Evolutionary conservation across 2,797 vertebrate genomes (phyloP).

Genomic region (Hirundo rustica): DNA sequence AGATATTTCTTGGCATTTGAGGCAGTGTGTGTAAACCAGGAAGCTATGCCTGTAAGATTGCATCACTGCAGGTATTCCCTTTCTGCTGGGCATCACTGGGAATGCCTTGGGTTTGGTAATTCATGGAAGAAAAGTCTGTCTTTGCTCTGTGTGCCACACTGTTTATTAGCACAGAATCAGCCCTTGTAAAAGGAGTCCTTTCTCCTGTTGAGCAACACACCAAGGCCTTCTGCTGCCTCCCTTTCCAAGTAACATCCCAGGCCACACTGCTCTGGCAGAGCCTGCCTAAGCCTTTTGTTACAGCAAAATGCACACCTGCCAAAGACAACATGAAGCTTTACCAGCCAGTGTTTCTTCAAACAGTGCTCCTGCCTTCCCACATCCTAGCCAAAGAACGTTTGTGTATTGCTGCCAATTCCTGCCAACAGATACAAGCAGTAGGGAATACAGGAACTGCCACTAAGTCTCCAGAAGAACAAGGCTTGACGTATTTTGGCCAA

Average conservation of each 20-base stretch:
- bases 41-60: neutral
- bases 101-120: neutral
- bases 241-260: neutral
- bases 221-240: neutral
- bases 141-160: neutral
- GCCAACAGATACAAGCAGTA: neutral
- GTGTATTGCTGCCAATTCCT: conserved; percentile 17
- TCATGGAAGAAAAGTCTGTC: neutral
- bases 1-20: neutral
- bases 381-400: conserved; percentile 11
- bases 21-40: neutral
- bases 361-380: neutral
- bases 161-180: neutral
- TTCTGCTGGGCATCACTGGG: neutral
- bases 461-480: neutral
- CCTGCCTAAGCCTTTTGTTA: conserved; percentile 40
- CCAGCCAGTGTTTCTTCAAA: neutral
- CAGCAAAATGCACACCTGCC: conserved; percentile 6
- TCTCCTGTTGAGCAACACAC: neutral
- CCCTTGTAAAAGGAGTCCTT: neutral
- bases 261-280: neutral
- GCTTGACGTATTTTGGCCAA: neutral
- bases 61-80: neutral
- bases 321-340: conserved; percentile 40
- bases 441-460: conserved; percentile 2